phyloP scores from a whole-genome alignment of 2,888 invertebrate genomes.

The Metalampra italica region DNA sequence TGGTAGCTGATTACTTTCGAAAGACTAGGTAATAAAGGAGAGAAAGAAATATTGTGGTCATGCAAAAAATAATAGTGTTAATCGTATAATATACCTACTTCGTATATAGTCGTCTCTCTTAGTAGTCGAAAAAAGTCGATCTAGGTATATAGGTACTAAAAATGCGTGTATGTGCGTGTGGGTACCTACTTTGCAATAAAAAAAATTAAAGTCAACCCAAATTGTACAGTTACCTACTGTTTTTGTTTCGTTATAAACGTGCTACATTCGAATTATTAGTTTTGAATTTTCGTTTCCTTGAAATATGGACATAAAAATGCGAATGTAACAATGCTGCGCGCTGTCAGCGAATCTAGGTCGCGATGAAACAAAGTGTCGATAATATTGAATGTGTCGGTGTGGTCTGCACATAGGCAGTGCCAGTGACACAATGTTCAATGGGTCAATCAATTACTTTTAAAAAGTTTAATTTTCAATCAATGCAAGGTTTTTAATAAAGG shows the following conservation, averaged over 20 bases:
- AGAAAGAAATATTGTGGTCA: too few relatives aligned
- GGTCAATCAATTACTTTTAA: neutral
- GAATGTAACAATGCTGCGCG: slow-evolving; percentile 29
- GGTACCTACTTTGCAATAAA: too few relatives aligned
- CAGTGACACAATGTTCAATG: slow-evolving; percentile 16
- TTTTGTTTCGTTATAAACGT: neutral
- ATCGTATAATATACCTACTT: too few relatives aligned
- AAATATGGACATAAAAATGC: slow-evolving; percentile 12
- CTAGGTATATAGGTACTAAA: too few relatives aligned
- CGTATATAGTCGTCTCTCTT: too few relatives aligned
- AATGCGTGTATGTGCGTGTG: too few relatives aligned
- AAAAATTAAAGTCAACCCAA: neutral
- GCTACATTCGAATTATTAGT: neutral
- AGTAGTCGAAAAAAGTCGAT: too few relatives aligned
- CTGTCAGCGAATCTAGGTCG: slow-evolving; percentile 32
- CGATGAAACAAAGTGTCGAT: slow-evolving; percentile 25
- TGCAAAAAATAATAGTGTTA: too few relatives aligned
- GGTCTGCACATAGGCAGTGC: slow-evolving; percentile 13
- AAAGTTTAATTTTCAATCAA: neutral
- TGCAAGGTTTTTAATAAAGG: neutral
- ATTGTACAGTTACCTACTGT: too few relatives aligned
- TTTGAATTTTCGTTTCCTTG: neutral
- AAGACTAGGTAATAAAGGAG: too few relatives aligned
- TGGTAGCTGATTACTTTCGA: too few relatives aligned
- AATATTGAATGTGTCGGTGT: slow-evolving; percentile 18